These are phyloP conservation scores for Aricia agestis DNA, from an alignment of 1,140 invertebrate species.

Conservation along the genomic window DNA sequence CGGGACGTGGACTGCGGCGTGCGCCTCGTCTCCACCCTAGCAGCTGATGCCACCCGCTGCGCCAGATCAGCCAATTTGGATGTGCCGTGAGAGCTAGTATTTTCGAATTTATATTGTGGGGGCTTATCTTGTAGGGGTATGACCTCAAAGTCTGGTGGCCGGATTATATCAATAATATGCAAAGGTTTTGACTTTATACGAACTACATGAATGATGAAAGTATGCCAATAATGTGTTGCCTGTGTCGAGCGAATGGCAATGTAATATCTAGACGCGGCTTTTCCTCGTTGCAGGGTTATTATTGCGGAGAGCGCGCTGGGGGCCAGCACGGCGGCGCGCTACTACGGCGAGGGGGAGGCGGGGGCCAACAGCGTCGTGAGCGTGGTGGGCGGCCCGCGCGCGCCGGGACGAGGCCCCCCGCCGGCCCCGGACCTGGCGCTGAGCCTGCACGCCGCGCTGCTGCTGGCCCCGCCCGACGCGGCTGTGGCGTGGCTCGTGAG, in stretches of 20 bases:
- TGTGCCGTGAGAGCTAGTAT: slow-evolving; percentile 43
- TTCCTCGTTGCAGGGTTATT: slow-evolving; percentile 44
- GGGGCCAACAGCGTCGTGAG: slow-evolving; percentile 53
- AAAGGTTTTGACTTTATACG: background rate
- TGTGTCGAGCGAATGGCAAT: background rate
- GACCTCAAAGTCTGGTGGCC: too few relatives aligned
- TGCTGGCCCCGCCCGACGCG: slow-evolving; percentile 44
- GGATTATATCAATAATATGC: too few relatives aligned
- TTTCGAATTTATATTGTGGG: background rate
- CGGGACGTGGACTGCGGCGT: slow-evolving; percentile 41
- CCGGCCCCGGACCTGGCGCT: slow-evolving; percentile 44
- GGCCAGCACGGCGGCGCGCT: slow-evolving; percentile 38
- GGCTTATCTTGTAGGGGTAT: too few relatives aligned
- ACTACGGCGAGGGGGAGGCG: slow-evolving; percentile 47
- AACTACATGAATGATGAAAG: background rate
- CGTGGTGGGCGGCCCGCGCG: slow-evolving; percentile 39
- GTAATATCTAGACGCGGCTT: background rate
- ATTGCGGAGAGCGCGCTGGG: slow-evolving; percentile 48
- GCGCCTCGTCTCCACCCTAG: slow-evolving; percentile 46
- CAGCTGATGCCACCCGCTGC: slow-evolving; percentile 44
- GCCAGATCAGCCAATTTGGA: slow-evolving; percentile 44
- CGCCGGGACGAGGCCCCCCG: slow-evolving; percentile 31
- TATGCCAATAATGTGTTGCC: background rate
- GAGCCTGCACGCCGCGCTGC: slow-evolving; percentile 43
- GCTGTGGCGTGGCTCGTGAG: slow-evolving; percentile 54